Base-by-base conservation (phyloP, 1,140 invertebrate species). In the Papilio polytes region DNA sequence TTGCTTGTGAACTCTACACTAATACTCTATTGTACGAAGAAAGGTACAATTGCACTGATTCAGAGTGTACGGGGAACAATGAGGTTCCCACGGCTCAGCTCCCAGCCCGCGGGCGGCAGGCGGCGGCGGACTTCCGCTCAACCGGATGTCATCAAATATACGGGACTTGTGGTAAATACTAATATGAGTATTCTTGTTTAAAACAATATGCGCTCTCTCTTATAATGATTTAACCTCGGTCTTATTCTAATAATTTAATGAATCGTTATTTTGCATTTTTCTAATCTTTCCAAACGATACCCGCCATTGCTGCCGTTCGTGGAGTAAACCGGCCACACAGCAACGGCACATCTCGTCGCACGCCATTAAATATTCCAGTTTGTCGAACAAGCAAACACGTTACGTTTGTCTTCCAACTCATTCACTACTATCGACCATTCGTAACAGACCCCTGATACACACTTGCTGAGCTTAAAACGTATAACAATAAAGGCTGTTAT, bases 321-420 rank as follows among this genome's bases (percentile, higher is more conserved):
- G 20, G 20, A 12, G 15, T 8, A 18, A 56, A 56, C 53, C 53
- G 53, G 53, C 53, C 53, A 6, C 53, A 56, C 18, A 56, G 18
- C 53, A 56, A 56, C 53, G 53, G 53, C 53, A 46, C 73, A 20
- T 20, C 72, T 46, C 73, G 41, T 41, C 44, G 73, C 10, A 20
- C 44, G 22, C 46, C 74, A 77, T 77, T 77, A 77, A 77, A 77
- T 53, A 77, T 77, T 77, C 74, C 74, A 26, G 46, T 53, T 77
- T 48, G 22, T 48, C 48, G 13, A 51, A 77, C 48, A 36, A 77
- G 48, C 48, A 77, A 77, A 77, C 74, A 77, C 74, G 74, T 12
- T 53, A 77, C 48, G 74, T 51, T 66, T 66, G 63, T 56, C 48
- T 77, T 53, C 41, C 74, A 56, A 77, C 74, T 77, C 74, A 77